Base-by-base conservation (phyloP, 2,113 vertebrate genomes). In the Sterna hirundo region DNA sequence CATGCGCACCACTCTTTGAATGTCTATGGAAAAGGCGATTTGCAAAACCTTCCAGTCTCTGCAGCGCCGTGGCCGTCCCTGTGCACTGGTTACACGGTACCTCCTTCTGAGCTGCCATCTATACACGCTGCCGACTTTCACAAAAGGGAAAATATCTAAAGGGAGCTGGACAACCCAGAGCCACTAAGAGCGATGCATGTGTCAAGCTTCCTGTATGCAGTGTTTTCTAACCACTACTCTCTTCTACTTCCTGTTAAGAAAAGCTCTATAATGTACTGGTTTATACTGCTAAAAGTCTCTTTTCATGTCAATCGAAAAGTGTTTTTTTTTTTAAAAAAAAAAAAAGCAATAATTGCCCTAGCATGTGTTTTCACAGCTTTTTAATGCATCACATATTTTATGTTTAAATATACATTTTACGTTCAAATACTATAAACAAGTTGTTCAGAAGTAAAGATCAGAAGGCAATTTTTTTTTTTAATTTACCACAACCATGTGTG, bases 21-120 rank as follows among this genome's bases (percentile, higher is more conserved):
- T 98, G 98, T 94, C 98, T 99, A 60, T 99, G 97, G 96, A 99
- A 99, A 68, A 99, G 96, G 30, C 99, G 98, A 89, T 97, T 99
- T 57, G 99, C 99, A 79, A 99, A 98, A 2, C 97, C 98, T 76
- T 99, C 99, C 93, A 99, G 94, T 15, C 96, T 99, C 95, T 98
- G 98, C 75, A 99, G 98, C 5, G 99, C 98, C 4, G 97, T 98
- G 74, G 97, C 98, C 9, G 98, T 97, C 77, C 98, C 97, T 7
- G 96, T 34, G 90, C 86, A 96, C 87, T 98, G 98, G 93, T 83
- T 95, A 88, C 95, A 98, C 21, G 98, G 94, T 42, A 61, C 95
- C 95, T 99, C 99, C 97, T 97, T 99, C 93, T 97, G 98, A 86
- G 99, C 98, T 81, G 99, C 98, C 99, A 99, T 99, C 97, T 94